Conservation (phyloP, 2,113 vertebrate species). For the Leuciscus idus region DNA sequence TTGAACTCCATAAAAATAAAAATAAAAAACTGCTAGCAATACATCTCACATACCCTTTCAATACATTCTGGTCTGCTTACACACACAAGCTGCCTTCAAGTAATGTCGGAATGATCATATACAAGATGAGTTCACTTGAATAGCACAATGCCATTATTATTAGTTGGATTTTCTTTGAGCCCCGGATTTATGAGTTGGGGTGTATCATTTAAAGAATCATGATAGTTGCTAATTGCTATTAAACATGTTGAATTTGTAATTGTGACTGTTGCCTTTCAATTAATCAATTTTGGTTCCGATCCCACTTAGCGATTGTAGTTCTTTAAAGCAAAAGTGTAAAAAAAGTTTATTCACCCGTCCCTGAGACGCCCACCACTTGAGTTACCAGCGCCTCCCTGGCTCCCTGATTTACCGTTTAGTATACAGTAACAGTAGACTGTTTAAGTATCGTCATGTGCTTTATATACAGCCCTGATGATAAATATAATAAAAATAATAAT, state of each 20-base stretch:
- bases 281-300: background rate
- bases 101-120: no score
- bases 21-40: background rate
- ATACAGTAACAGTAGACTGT: no score
- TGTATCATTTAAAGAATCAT: background rate
- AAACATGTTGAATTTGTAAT: background rate
- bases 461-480: no score
- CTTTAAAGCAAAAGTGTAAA: background rate
- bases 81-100: slow-evolving; percentile 44
- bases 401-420: no score
- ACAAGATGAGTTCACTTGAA: background rate
- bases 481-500: no score
- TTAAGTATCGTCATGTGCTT: no score
- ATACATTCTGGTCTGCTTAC: slow-evolving; percentile 42
- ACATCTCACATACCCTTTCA: background rate
- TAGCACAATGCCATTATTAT: background rate
- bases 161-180: background rate
- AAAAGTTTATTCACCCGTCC: no score
- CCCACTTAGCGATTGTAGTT: background rate
- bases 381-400: no score
- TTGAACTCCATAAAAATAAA: background rate
- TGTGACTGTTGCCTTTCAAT: background rate
- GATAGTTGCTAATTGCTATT: background rate
- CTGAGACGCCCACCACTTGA: no score
- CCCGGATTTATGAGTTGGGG: background rate